Evolutionary conservation across 2,113 vertebrate genomes (phyloP), one percentile per base, ranked within the genome.

Genomic region (Aspiorhynchus laticeps): DNA sequence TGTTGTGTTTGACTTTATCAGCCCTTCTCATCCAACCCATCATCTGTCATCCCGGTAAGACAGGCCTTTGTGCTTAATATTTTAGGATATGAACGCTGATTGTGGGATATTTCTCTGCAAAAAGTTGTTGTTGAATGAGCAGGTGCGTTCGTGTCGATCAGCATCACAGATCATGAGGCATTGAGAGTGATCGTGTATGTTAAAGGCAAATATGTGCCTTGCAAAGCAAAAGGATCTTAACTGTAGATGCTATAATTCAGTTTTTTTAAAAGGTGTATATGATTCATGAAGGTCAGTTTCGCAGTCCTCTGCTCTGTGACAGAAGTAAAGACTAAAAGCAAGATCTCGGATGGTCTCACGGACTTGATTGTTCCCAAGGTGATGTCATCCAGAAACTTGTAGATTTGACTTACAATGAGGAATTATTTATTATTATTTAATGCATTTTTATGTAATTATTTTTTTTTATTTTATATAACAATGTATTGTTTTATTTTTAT

Each of bases 11-110:
- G 93, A 95, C 97, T 95, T 95, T 97, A 94, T 95, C 96, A 95
- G 94, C 95, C 94, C 95, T 96, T 85, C 94, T 97, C 95, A 93
- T 97, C 94, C 96, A 96, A 94, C 95, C 95, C 94, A 96, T 96
- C 93, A 92, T 95, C 93, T 97, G 97, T 93, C 97, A 97, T 90
- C 96, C 97, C 83, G 97, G 97, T 99, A 93, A 99, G 98, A 95
- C 4, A 38, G 36, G 71, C 69, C 73, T 61, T 77, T 71, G 84
- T n/a, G 84, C 9, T 69, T 81, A 17, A 81, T 74, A 56, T 80
- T 53, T 61, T 2, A 33, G 14, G 1, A 67, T 24, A 91, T 38
- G 88, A 61, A 11, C 80, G 80, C 77, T 87, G 77, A 69, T 83
- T 77, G 6, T 51, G 43, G 6, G 38, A 74, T 1, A 41, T 76